phyloP scores from a whole-genome alignment of 2,113 vertebrate genomes.

The Junco hyemalis region DNA sequence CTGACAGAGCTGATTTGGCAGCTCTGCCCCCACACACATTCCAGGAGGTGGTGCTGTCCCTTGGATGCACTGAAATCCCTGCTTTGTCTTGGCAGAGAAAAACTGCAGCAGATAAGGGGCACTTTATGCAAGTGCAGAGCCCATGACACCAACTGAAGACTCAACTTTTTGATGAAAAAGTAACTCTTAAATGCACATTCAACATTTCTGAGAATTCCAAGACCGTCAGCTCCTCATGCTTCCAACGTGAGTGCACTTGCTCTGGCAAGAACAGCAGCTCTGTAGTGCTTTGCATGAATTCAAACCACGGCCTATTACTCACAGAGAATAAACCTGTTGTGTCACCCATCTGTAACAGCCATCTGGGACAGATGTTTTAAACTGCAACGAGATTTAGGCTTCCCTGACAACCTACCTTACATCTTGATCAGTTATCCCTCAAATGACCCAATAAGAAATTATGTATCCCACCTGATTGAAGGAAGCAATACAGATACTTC shows the following conservation, averaged over 20 bases:
- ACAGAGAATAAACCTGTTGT: background rate
- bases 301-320: background rate
- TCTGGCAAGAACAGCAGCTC: background rate
- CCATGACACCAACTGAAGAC: background rate
- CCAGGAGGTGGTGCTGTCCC: background rate
- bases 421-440: background rate
- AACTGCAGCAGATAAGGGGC: background rate
- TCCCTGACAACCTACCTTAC: background rate
- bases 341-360: background rate
- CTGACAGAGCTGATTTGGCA: background rate
- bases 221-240: background rate
- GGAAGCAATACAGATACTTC: background rate
- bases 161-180: background rate
- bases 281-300: background rate
- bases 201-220: background rate
- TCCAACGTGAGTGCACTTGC: background rate
- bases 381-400: background rate
- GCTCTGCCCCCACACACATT: background rate
- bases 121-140: background rate
- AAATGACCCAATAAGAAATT: background rate
- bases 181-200: background rate
- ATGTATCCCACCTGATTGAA: background rate
- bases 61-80: background rate
- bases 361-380: constrained; percentile 23
- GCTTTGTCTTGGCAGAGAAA: background rate